Evolutionary conservation across 2,888 invertebrate species (phyloP), one percentile per base, ranked within the genome.

Genomic region (Gastracanthus pulcherrimus): DNA sequence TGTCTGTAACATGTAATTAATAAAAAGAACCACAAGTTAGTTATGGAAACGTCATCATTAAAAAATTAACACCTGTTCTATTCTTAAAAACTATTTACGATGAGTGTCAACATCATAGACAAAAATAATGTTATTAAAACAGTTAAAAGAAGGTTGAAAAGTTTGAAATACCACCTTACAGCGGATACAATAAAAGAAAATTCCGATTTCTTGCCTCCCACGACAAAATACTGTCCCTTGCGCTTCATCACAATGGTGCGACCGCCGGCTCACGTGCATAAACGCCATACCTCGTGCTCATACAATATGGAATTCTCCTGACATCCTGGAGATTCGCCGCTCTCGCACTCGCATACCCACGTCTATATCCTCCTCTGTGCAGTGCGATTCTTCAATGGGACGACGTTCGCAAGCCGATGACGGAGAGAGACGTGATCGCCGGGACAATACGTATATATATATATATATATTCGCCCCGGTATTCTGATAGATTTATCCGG

Each of bases 401-500:
- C 11, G 11, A 11, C 41, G 41, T n/a, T n/a, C n/a, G n/a, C n/a
- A 55, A 55, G n/a, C n/a, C 55, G n/a, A 48, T 55, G 55, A 55
- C 55, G 23, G 23, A 55, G 55, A 26, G 55, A 26, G 64, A 31
- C 62, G 41, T 66, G 62, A 19, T 34, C 60, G 31, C 60, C 62
- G 36, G 36, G n/a, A 19, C 19, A 16, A 36, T 62, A 11, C 36
- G 19, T 45, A 45, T 45, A 13, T n/a, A 4, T 4, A 5, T n/a
- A 4, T 13, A 45, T 9, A 41, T 69, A n/a, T 29, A 11, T 5
- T 55, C 66, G 19, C 34, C 34, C 16, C 13, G 31, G 58, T n/a
- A 41, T 67, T 69, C 55, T 76, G 60, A 58, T 67, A 45, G 34
- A 45, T 67, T 2, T 45, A 48, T 48, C 60, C 29, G n/a, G 60